Evolutionary conservation across 2,797 vertebrate species (phyloP).

Genomic region (Paedocypris micromegethes): DNA sequence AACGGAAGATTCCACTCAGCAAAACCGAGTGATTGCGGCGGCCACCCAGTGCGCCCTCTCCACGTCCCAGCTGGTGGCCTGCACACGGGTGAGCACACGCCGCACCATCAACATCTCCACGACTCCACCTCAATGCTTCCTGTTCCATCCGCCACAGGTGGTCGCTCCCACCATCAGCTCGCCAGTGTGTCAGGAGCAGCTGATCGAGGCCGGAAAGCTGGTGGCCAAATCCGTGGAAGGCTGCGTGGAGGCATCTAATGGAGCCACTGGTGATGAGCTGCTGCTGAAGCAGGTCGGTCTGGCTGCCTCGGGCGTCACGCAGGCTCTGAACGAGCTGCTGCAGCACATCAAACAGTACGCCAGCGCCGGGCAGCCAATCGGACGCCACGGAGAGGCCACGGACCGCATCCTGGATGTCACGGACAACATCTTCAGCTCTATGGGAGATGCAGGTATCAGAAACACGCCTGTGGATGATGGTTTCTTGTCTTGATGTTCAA

Average conservation of each 20-base stretch:
- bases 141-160: conserved; percentile 66
- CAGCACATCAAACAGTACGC: conserved; percentile 94
- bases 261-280: conserved; percentile 82
- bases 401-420: conserved; percentile 97
- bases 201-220: conserved; percentile 90
- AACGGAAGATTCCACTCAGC: conserved; percentile 81
- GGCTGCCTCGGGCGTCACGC: conserved; percentile 87
- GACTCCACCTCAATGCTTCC: not conserved
- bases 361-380: conserved; percentile 82
- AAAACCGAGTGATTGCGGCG: conserved; percentile 91
- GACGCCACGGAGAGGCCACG: conserved; percentile 91
- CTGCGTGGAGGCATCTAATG: conserved; percentile 89
- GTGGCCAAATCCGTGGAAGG: conserved; percentile 95
- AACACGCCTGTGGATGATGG: not conserved
- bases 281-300: conserved; percentile 89
- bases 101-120: too few relatives aligned
- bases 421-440: conserved; percentile 98
- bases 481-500: too few relatives aligned
- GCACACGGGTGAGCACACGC: conserved; percentile 81
- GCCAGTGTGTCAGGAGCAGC: conserved; percentile 93
- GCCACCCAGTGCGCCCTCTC: conserved; percentile 95
- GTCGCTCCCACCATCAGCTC: conserved; percentile 97
- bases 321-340: conserved; percentile 91
- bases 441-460: conserved; percentile 90
- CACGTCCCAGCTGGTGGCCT: conserved; percentile 95